These are phyloP conservation scores for Melipona bicolor DNA, from an alignment of 2,888 invertebrate species.

Conservation along the genomic window DNA sequence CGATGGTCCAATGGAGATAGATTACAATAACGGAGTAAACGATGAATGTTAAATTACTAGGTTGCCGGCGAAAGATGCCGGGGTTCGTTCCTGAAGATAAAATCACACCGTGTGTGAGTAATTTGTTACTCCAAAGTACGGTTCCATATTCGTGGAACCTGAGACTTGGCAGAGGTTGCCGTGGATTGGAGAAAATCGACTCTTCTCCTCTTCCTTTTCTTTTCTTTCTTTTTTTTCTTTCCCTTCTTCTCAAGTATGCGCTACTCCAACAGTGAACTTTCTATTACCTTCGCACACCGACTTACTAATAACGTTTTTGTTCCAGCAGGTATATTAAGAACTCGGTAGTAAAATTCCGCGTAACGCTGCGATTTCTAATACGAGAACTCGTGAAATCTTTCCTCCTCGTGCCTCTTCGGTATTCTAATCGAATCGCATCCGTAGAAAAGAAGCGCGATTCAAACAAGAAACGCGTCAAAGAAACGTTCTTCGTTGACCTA, in stretches of 20 bases:
- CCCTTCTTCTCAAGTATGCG: background rate
- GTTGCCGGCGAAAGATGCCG: background rate
- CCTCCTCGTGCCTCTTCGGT: no score
- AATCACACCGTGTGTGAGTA: conserved; percentile 3
- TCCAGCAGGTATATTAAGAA: background rate
- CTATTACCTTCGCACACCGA: conserved; percentile 21
- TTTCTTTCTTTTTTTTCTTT: no score
- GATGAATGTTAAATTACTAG: background rate
- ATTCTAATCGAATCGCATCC: no score
- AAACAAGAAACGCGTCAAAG: no score
- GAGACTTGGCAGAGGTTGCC: background rate
- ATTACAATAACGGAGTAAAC: background rate
- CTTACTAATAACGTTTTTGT: conserved; percentile 23
- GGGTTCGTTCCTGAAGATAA: background rate
- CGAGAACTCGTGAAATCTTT: background rate
- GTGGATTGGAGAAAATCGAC: conserved; percentile 7
- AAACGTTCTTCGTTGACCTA: no score
- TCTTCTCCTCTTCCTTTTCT: background rate
- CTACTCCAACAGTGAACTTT: conserved; percentile 5
- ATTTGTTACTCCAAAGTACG: background rate
- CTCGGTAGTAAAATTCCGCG: background rate
- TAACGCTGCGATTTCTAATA: background rate
- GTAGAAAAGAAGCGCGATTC: no score
- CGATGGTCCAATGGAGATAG: background rate
- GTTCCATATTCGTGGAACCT: conserved; percentile 3